phyloP scores from a whole-genome alignment of 1,140 invertebrate species.

The Drosophila kikkawai region DNA sequence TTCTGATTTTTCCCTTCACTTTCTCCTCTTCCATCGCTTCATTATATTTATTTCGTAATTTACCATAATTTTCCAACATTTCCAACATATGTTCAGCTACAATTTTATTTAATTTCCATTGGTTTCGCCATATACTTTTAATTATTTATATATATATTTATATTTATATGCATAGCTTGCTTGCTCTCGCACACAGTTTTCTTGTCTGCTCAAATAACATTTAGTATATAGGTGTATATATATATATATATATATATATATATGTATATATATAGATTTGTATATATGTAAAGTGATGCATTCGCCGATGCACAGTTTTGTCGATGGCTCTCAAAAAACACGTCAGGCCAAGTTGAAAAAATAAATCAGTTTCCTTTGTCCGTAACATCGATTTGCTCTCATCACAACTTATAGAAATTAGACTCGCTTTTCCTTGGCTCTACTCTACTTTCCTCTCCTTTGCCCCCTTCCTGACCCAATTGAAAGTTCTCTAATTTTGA shows the following conservation, averaged over 20 bases:
- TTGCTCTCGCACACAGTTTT: constrained; percentile 59
- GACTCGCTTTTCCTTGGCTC: constrained; percentile 50
- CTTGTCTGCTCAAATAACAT: constrained; percentile 77
- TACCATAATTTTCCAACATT: constrained; percentile 60
- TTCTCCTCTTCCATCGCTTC: background rate
- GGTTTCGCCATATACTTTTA: constrained; percentile 46
- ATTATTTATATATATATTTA: constrained; percentile 64
- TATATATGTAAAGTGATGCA: constrained; percentile 70
- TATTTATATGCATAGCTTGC: constrained; percentile 69
- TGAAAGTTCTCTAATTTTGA: constrained; percentile 61
- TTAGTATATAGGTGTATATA: constrained; percentile 66
- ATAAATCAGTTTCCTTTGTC: constrained; percentile 78
- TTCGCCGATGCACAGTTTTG: constrained; percentile 48
- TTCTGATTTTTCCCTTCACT: constrained; percentile 4
- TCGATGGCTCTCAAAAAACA: constrained; percentile 72
- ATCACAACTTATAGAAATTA: constrained; percentile 82
- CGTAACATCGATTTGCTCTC: constrained; percentile 68
- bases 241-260: constrained; percentile 48
- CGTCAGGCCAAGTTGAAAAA: constrained; percentile 73
- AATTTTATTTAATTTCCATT: constrained; percentile 61
- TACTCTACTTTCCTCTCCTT: background rate
- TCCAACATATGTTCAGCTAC: constrained; percentile 66
- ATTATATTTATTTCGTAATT: constrained; percentile 50
- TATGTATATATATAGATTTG: constrained; percentile 68
- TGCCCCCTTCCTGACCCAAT: constrained; percentile 17